Conservation (phyloP, 2,113 vertebrate genomes). For the Lathamus discolor region DNA sequence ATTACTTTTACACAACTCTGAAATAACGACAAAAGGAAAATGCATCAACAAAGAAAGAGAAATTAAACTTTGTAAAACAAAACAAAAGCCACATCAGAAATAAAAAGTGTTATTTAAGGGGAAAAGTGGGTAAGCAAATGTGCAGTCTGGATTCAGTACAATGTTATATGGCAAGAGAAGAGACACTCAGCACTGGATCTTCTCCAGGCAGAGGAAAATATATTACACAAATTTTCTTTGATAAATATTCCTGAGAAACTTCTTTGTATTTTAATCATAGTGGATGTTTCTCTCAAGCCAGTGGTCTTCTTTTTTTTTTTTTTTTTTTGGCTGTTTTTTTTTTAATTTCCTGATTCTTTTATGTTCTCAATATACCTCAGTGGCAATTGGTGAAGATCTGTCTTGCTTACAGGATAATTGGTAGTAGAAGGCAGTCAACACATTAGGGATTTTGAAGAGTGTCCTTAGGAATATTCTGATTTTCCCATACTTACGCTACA, state of each 20-base stretch:
- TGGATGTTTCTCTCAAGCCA: background rate
- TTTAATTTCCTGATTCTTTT: background rate
- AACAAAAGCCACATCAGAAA: slow-evolving; percentile 56
- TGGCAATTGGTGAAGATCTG: background rate
- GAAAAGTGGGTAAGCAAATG: slow-evolving; percentile 24
- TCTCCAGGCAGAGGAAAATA: slow-evolving; percentile 17
- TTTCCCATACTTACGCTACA: background rate
- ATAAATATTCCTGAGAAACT: slow-evolving; percentile 22
- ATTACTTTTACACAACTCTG: slow-evolving; percentile 68
- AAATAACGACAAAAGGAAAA: slow-evolving; percentile 72
- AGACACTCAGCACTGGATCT: slow-evolving; percentile 23
- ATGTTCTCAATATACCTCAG: background rate
- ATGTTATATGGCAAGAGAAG: slow-evolving; percentile 47
- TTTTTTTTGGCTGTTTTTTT: background rate
- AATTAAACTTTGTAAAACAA: slow-evolving; percentile 65
- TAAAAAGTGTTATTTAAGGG: slow-evolving; percentile 38
- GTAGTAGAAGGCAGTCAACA: background rate
- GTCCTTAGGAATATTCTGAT: background rate
- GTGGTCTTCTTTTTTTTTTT: no score
- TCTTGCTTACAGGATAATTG: slow-evolving; percentile 9
- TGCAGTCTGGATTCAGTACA: slow-evolving; percentile 48
- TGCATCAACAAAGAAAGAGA: slow-evolving; percentile 56
- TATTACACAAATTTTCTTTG: slow-evolving; percentile 23
- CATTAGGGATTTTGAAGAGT: background rate
- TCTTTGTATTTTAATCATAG: slow-evolving; percentile 19